Evolutionary conservation across 2,113 vertebrate genomes (phyloP), one percentile per base, ranked within the genome.

Genomic region (Hemibates koningsi): DNA sequence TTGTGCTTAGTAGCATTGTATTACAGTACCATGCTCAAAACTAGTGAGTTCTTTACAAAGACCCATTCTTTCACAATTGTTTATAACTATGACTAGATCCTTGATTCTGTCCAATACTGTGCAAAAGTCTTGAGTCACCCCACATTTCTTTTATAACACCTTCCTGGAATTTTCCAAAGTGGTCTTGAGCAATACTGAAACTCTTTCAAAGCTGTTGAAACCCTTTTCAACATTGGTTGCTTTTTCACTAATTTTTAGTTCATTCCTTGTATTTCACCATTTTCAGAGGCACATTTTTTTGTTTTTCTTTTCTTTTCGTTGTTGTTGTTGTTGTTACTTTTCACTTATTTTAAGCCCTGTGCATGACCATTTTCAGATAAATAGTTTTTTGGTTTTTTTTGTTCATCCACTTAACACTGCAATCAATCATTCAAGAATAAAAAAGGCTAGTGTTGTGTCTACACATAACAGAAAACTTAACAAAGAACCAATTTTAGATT

Each of bases 381-480:
- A 36, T 61, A 32, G 8, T 0, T 3, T 4, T 0, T 1, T 2
- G 5, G 1, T 10, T 14, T 34, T 3, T 66, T 66, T 66, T 68
- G 63, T 68, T 68, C 19, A 41, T 34, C 11, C 34, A 66, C 34
- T 66, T 66, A 68, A 68, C 11, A 21, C 63, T 68, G 36, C 24
- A 27, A 68, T 68, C 19, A 68, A 68, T 38, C 19, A 38, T 21
- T 68, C 34, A 68, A 68, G 34, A 38, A 66, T 66, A 66, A 38
- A 68, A 61, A 13, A 38, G 34, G 34, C 10, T 41, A 68, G 36
- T 3, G n/a, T 24, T 71, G 66, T 45, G 38, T 45, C 38, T 71
- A 71, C n/a, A 71, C n/a, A 71, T 71, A 71, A 43, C 36, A 71
- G 21, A 71, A 32, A 71, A 43, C 7, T 43, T 71, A 43, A 43